Evolutionary conservation across 2,888 invertebrate species (phyloP).

Genomic region (Aphidius colemani): DNA sequence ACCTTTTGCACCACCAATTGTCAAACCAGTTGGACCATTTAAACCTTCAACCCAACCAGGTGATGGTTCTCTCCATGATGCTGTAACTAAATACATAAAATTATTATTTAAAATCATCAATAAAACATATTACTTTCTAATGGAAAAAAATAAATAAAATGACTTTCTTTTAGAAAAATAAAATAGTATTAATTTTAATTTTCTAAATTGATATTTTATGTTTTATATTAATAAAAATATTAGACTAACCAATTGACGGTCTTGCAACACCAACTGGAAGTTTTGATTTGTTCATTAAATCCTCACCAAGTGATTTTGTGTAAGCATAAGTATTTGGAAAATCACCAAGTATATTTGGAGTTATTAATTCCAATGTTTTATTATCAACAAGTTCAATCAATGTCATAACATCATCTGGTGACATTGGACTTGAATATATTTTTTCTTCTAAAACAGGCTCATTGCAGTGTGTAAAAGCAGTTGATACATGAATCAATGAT

Average conservation of each 20-base stretch:
- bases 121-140: not conserved
- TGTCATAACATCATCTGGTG: conserved; percentile 69
- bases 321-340: conserved; percentile 96
- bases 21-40: conserved; percentile 85
- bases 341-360: conserved; percentile 73
- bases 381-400: conserved; percentile 72
- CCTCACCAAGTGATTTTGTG: conserved; percentile 92
- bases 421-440: conserved; percentile 69
- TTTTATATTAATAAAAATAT: not conserved
- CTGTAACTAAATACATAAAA: conserved; percentile 69
- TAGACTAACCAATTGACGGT: conserved; percentile 83
- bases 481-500: conserved; percentile 84
- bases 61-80: conserved; percentile 76
- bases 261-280: conserved; percentile 82
- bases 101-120: not conserved
- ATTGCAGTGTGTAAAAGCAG: conserved; percentile 91
- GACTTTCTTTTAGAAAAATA: too few species aligned
- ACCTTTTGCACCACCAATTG: conserved; percentile 82
- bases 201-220: not conserved
- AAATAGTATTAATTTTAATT: too few species aligned
- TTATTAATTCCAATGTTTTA: conserved; percentile 67
- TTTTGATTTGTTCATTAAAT: conserved; percentile 75
- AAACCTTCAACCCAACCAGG: conserved; percentile 91
- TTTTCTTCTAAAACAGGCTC: conserved; percentile 77
- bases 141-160: not conserved